Conservation (phyloP, 2,888 invertebrate species). For the Ophioninae sp. region DNA sequence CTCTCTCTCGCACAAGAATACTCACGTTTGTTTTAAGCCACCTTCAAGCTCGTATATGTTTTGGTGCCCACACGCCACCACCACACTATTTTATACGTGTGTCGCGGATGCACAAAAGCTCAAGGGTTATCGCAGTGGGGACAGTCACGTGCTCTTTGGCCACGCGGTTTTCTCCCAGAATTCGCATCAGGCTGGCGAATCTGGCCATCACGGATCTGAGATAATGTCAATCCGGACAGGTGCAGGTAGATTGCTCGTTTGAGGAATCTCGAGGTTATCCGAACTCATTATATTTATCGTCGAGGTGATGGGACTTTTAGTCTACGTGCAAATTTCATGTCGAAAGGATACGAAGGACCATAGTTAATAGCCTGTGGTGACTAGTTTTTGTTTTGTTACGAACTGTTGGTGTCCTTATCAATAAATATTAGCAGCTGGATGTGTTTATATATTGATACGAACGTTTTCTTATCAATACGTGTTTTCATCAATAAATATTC, state of each 20-base stretch:
- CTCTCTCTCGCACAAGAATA: neutral
- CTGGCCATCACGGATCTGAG: neutral
- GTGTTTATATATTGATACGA: too few species aligned
- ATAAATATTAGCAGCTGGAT: too few species aligned
- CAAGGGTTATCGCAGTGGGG: conserved; percentile 69
- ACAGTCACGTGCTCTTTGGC: conserved; percentile 77
- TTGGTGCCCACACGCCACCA: neutral
- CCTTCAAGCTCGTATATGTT: neutral
- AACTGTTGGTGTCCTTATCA: too few species aligned
- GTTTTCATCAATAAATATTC: too few species aligned
- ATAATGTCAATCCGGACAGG: neutral
- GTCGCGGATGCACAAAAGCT: neutral
- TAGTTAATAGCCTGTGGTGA: neutral
- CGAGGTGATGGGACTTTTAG: neutral
- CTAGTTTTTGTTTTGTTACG: neutral
- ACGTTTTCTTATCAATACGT: too few species aligned
- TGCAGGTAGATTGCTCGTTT: neutral
- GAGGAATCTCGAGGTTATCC: neutral
- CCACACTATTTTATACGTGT: neutral
- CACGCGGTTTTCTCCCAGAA: conserved; percentile 73
- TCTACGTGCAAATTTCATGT: neutral
- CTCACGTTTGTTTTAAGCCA: conserved; percentile 22
- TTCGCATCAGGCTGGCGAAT: conserved; percentile 25
- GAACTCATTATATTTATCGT: neutral
- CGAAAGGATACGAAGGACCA: neutral